A percentile compares a stretch with the other conserved stretches of the same genome.
These are phyloP conservation scores for Hemicentrotus pulcherrimus DNA, from an alignment of 35 echinoderm and acorn worm species.

Conservation along the genomic window DNA sequence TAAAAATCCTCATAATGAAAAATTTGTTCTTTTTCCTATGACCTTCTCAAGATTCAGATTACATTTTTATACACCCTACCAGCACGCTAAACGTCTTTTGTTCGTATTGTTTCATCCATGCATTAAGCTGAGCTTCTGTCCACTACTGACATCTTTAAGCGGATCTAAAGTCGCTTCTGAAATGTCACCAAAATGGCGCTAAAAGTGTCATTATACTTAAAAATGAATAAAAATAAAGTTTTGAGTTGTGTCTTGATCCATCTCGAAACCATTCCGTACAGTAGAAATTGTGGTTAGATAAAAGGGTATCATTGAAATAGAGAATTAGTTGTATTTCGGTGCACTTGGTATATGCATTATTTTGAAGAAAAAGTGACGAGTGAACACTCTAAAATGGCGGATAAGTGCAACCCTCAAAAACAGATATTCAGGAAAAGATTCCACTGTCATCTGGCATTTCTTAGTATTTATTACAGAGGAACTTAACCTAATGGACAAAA, in stretches of 20 bases:
- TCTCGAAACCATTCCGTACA: not conserved
- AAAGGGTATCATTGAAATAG: not conserved
- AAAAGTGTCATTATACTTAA: not conserved
- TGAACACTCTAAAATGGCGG: not conserved
- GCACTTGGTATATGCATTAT: not conserved
- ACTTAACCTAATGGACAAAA: not conserved
- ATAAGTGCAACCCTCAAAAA: not conserved
- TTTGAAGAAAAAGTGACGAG: not conserved
- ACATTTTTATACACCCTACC: not conserved
- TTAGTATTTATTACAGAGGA: not conserved
- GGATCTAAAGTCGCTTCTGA: not conserved
- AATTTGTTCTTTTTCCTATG: not conserved
- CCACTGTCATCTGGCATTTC: not conserved
- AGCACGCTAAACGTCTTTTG: not conserved
- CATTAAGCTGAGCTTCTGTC: not conserved
- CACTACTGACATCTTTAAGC: not conserved
- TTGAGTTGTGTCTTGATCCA: not conserved
- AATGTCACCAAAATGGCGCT: constrained; percentile 16
- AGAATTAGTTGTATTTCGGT: not conserved
- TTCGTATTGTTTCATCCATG: not conserved
- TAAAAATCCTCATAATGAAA: not conserved
- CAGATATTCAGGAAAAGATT: not conserved
- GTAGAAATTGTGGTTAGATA: not conserved
- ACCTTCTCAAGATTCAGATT: not conserved
- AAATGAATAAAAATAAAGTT: not conserved